phyloP scores from a whole-genome alignment of 1,140 invertebrate species.

The Drosophila oshimai region DNA sequence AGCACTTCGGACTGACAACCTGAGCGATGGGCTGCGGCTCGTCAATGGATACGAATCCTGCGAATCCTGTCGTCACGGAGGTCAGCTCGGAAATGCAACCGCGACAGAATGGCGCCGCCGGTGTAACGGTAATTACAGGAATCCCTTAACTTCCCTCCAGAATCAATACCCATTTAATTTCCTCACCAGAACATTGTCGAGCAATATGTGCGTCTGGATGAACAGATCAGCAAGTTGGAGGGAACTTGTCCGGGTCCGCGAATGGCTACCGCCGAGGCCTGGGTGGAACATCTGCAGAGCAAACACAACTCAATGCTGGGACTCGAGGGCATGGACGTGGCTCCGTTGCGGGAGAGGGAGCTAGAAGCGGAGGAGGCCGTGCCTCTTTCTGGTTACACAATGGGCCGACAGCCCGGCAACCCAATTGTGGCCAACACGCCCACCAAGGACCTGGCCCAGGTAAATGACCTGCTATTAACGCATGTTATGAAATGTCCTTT shows the following conservation, averaged over 20 bases:
- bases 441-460: constrained; percentile 74
- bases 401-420: constrained; percentile 36
- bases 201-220: constrained; percentile 72
- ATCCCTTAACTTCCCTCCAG: not conserved
- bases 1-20: constrained; percentile 10
- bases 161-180: constrained; percentile 41
- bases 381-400: constrained; percentile 11
- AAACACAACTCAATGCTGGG: constrained; percentile 69
- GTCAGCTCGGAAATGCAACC: constrained; percentile 23
- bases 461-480: constrained; percentile 40
- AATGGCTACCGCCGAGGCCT: constrained; percentile 75
- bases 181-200: constrained; percentile 42
- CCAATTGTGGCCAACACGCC: constrained; percentile 73
- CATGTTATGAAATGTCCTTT: not conserved
- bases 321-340: constrained; percentile 46
- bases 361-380: constrained; percentile 1
- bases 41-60: constrained; percentile 68
- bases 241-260: constrained; percentile 71
- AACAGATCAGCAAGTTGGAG: constrained; percentile 77
- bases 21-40: constrained; percentile 79
- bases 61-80: constrained; percentile 47
- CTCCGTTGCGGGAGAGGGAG: not conserved
- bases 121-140: constrained; percentile 36
- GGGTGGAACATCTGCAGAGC: constrained; percentile 73
- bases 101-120: constrained; percentile 46